Evolutionary conservation across 2,113 vertebrate species (phyloP).

Genomic region (Pseudopipra pipra): DNA sequence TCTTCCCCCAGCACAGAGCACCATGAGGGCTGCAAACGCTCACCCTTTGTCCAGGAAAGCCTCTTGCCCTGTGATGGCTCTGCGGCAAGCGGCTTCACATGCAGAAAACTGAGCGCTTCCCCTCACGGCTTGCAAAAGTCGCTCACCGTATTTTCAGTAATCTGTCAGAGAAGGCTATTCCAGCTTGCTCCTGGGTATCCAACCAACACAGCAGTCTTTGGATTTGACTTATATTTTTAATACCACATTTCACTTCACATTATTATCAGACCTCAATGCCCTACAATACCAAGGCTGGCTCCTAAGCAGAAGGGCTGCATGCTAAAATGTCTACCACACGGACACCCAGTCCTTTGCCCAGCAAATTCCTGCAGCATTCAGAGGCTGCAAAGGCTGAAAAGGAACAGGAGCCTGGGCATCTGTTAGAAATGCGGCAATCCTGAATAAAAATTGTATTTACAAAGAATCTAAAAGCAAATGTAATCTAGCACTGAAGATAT

Average conservation of each 20-base stretch:
- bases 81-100: rapidly evolving
- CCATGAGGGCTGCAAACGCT: rapidly evolving
- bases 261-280: background rate
- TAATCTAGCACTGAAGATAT: background rate
- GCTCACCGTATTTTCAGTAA: background rate
- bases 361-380: background rate
- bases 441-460: background rate
- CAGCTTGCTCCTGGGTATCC: background rate
- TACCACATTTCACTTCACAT: background rate
- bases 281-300: background rate
- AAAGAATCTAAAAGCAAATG: background rate
- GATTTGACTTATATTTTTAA: slow-evolving; percentile 36
- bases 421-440: background rate
- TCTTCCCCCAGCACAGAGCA: rapidly evolving
- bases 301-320: background rate
- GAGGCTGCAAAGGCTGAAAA: background rate
- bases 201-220: background rate
- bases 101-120: rapidly evolving
- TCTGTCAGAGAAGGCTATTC: background rate
- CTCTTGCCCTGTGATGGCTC: rapidly evolving
- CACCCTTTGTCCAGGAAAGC: rapidly evolving
- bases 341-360: background rate
- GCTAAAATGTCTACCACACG: background rate
- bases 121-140: rapidly evolving
- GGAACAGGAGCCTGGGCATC: background rate